Percentiles rank a stretch among this genome's conserved stretches.
Evolutionary conservation across 2,888 invertebrate genomes (phyloP).

Genomic region (Chrysina gloriosa): DNA sequence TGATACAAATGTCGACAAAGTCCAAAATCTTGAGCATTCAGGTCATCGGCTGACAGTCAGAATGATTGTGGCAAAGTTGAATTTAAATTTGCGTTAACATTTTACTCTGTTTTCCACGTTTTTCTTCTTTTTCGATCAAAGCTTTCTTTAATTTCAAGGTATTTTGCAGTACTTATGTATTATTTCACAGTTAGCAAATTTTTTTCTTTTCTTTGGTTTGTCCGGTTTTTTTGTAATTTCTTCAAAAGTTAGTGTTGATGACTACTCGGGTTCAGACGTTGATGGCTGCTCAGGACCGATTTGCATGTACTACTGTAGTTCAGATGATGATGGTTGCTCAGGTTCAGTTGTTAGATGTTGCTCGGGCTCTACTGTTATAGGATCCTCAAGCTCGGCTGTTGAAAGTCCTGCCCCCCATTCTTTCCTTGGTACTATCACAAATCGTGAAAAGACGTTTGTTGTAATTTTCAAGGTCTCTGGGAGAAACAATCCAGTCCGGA

Average conservation of each 20-base stretch:
- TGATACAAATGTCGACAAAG: too few relatives aligned
- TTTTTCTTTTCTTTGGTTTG: conserved; percentile 3
- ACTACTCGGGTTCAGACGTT: not conserved
- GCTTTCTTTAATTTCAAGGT: conserved; percentile 2
- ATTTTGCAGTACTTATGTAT: not conserved
- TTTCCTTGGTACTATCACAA: not conserved
- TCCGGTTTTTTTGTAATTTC: not conserved
- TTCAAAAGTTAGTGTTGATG: conserved; percentile 5
- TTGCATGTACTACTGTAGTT: not conserved
- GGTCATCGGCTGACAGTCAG: too few relatives aligned
- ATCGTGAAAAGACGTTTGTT: conserved; percentile 1
- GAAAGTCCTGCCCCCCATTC: not conserved
- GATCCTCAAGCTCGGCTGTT: conserved; percentile 1
- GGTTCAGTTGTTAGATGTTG: conserved; percentile 1
- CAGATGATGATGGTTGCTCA: not conserved
- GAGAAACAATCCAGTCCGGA: not conserved
- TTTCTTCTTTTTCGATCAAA: conserved; percentile 24
- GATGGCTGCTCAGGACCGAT: not conserved
- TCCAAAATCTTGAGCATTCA: too few relatives aligned
- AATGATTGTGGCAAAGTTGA: too few relatives aligned
- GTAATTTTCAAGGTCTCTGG: not conserved
- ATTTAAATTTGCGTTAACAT: not conserved
- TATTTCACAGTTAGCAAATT: not conserved
- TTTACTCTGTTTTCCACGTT: conserved; percentile 8
- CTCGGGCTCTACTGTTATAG: not conserved